Conservation (phyloP, 2,888 invertebrate genomes). For the Eulithis prunata region DNA sequence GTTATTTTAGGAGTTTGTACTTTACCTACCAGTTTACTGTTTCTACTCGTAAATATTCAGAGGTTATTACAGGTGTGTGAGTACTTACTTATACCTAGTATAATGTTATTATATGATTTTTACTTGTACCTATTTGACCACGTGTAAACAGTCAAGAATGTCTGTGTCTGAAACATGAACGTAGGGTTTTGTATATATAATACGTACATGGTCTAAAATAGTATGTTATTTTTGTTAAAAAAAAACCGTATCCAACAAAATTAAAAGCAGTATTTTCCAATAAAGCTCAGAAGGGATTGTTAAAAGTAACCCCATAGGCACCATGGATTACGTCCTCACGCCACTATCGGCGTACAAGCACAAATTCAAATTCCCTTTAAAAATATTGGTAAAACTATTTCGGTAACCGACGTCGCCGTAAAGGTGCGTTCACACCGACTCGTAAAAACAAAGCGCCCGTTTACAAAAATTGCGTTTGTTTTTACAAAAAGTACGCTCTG, state of each 20-base stretch:
- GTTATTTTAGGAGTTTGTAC: neutral
- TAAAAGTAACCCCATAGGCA: neutral
- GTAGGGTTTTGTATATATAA: too few relatives aligned
- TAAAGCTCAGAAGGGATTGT: neutral
- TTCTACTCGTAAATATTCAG: neutral
- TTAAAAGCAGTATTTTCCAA: neutral
- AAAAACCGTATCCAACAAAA: too few relatives aligned
- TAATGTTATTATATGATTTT: too few relatives aligned
- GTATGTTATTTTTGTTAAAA: too few relatives aligned
- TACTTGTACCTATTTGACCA: too few relatives aligned
- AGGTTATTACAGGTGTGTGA: too few relatives aligned
- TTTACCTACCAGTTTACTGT: neutral
- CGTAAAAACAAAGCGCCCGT: constrained; percentile 37
- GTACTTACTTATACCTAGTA: neutral
- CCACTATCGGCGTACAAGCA: constrained; percentile 1
- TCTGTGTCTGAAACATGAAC: too few relatives aligned
- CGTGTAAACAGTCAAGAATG: too few relatives aligned
- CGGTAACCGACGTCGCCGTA: constrained; percentile 25
- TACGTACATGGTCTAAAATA: too few relatives aligned
- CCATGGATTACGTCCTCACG: neutral
- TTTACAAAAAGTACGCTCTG: constrained; percentile 47
- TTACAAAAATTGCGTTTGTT: constrained; percentile 47
- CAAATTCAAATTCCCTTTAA: constrained; percentile 10
- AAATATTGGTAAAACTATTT: constrained; percentile 28
- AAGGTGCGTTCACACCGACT: constrained; percentile 34